Base-by-base conservation (phyloP, 2,888 invertebrate species). In the Norana najaformis region DNA sequence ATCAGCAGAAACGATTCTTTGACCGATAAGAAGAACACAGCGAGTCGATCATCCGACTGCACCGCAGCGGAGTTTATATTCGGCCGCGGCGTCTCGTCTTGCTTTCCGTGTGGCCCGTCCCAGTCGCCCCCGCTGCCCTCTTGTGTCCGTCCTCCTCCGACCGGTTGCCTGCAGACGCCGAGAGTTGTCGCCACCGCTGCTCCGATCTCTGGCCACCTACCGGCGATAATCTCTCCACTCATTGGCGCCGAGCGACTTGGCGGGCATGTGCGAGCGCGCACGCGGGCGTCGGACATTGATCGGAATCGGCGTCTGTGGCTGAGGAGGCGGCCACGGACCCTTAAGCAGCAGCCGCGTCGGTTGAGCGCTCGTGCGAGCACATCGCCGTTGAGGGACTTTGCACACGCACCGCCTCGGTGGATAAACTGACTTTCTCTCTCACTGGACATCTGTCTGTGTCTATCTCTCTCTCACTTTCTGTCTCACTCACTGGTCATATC, bases 171-270 rank as follows among this genome's bases (percentile, higher is more conserved):
- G n/a, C 69, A 30, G 30, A 69, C 69, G 69, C 69, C n/a, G n/a
- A n/a, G n/a, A n/a, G 69, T 69, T 69, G 69, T n/a, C 69, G 69
- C 69, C 47, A 23, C 47, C 47, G 20, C 47, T 8, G 20, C 23
- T 3, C 47, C 69, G 69, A 69, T 69, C 69, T 69, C 69, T 69
- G 69, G 69, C 69, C 69, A 69, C 69, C 69, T 69, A 69, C 30
- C 69, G 69, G 69, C 69, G 69, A 69, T 69, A 69, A 69, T 69
- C 69, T 69, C 69, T 69, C n/a, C 69, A 69, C 69, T 69, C n/a
- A n/a, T n/a, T 8, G 69, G 69, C 69, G 69, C 69, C 69, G 30
- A 69, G 30, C n/a, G 69, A n/a, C 69, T 69, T 69, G 69, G 69
- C 69, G 69, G 69, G 30, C 11, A 69, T 69, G 69, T 30, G 69